Evolutionary conservation across 2,113 vertebrate genomes (phyloP).

Genomic region (Harpagus bidentatus): DNA sequence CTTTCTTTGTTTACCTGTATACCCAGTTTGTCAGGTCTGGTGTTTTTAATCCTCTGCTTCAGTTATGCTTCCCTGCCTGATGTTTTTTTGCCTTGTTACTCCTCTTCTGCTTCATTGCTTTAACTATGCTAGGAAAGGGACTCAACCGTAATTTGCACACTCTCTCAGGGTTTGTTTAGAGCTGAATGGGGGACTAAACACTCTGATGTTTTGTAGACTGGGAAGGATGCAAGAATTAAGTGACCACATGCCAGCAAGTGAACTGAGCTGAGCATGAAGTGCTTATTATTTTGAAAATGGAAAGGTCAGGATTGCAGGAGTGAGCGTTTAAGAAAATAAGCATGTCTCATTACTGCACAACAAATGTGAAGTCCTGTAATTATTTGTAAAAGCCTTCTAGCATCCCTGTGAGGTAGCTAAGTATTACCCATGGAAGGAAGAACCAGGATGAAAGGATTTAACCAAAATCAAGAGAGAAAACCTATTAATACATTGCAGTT

Average conservation of each 20-base stretch:
- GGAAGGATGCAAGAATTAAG: background rate
- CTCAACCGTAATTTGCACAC: background rate
- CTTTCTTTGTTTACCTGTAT: background rate
- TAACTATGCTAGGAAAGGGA: background rate
- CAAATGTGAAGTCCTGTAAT: constrained; percentile 33
- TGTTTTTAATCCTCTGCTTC: background rate
- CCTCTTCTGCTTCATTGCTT: background rate
- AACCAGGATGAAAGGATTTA: background rate
- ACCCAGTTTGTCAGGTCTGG: background rate
- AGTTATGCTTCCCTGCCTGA: background rate
- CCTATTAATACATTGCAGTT: background rate
- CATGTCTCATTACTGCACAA: constrained; percentile 7
- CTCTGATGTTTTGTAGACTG: background rate
- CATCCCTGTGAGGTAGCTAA: constrained; percentile 2
- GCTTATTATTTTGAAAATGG: constrained; percentile 41
- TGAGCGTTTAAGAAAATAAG: constrained; percentile 22
- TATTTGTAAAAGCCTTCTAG: constrained; percentile 44
- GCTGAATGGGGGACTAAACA: background rate
- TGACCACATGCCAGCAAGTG: constrained; percentile 5
- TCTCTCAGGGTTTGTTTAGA: background rate
- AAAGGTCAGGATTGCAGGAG: constrained; percentile 23
- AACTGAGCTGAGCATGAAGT: constrained; percentile 8
- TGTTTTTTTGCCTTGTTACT: background rate
- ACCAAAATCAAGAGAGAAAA: background rate
- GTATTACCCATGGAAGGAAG: background rate